Conservation (phyloP, 23 tunicate species). For the Aplidium turbinatum region DNA sequence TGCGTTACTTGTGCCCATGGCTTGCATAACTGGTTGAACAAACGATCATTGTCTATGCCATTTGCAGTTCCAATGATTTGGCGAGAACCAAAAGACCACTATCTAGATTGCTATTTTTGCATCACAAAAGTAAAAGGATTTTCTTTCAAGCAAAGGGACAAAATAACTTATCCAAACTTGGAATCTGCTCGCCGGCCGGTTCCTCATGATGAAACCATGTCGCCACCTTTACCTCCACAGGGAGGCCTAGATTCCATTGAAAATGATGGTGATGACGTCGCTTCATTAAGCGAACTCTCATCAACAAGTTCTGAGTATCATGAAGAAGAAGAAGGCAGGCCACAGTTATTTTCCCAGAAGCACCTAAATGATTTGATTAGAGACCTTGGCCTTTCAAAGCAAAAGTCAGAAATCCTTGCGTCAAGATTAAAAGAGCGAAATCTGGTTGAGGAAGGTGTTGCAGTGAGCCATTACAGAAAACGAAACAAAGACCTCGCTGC, state of each 20-base stretch:
- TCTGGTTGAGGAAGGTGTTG: too few species aligned
- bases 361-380: too few species aligned
- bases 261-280: conserved; percentile 16
- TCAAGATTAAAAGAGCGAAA: too few species aligned
- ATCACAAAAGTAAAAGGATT: conserved; percentile 32
- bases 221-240: conserved; percentile 31
- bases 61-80: conserved; percentile 40
- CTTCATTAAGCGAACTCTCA: too few species aligned
- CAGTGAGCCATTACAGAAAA: too few species aligned
- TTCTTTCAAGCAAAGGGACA: conserved; percentile 17
- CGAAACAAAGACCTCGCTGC: too few species aligned
- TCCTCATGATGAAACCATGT: conserved; percentile 23
- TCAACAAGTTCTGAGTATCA: too few species aligned
- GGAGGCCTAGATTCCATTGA: conserved; percentile 1
- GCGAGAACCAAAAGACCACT: conserved; percentile 36
- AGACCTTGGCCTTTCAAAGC: too few species aligned
- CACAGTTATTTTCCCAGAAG: too few species aligned
- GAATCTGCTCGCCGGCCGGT: conserved; percentile 25
- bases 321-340: too few species aligned
- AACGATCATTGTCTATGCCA: conserved; percentile 24
- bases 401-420: too few species aligned
- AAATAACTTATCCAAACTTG: conserved; percentile 38
- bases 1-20: conserved; percentile 18
- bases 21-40: conserved; percentile 39
- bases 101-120: conserved; percentile 42